phyloP scores from a whole-genome alignment of 2,888 invertebrate species.

The Ferdinandea cuprea region DNA sequence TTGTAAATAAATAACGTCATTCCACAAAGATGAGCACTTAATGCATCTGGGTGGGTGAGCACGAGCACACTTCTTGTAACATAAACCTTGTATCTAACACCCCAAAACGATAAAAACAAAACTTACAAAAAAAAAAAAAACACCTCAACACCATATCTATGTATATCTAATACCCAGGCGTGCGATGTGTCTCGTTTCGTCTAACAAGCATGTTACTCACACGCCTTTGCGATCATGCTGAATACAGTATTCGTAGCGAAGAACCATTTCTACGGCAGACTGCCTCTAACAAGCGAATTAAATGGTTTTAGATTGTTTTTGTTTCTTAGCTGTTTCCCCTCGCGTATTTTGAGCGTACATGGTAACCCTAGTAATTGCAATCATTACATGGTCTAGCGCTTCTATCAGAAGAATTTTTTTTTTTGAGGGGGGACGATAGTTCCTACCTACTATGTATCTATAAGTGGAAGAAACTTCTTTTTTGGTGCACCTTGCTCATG shows the following conservation, averaged over 20 bases:
- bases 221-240: conserved; percentile 66
- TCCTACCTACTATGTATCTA: conserved; percentile 13
- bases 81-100: conserved; percentile 65
- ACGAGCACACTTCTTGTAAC: conserved; percentile 51
- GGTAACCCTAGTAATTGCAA: conserved; percentile 80
- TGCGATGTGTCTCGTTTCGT: conserved; percentile 33
- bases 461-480: neutral
- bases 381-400: conserved; percentile 82
- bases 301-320: conserved; percentile 50
- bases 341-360: conserved; percentile 30
- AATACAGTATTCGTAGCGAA: conserved; percentile 21
- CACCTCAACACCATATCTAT: conserved; percentile 1
- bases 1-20: neutral
- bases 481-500: conserved; percentile 53
- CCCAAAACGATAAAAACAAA: conserved; percentile 42
- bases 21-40: neutral
- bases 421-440: too few species aligned
- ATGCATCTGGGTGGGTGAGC: conserved; percentile 2
- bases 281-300: conserved; percentile 65
- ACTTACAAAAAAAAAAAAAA: conserved; percentile 36
- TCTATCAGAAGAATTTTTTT: conserved; percentile 73
- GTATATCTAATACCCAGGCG: neutral
- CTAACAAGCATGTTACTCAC: conserved; percentile 68
- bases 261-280: conserved; percentile 39
- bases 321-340: conserved; percentile 15